These are phyloP conservation scores for Pseudochirops corinnae DNA, from an alignment of 2,797 vertebrate genomes.

Conservation along the genomic window DNA sequence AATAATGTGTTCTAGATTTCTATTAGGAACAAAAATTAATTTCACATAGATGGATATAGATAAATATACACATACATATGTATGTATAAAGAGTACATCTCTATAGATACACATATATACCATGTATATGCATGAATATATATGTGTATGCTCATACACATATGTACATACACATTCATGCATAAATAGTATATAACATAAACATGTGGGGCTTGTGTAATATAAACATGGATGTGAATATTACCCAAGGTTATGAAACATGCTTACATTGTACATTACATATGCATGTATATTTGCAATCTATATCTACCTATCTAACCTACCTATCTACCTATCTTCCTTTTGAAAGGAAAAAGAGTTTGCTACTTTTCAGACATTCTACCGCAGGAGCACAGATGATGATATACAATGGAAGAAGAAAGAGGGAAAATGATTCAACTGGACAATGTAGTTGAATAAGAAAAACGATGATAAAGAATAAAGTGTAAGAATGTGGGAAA, in stretches of 20 bases:
- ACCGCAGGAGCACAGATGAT: not conserved
- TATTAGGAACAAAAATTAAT: not conserved
- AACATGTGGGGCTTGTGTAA: not conserved
- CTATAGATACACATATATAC: not conserved
- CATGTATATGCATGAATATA: not conserved
- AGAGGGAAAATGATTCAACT: not conserved
- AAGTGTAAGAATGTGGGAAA: not conserved
- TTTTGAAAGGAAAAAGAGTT: not conserved
- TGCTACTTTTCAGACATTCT: not conserved
- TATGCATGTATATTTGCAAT: not conserved
- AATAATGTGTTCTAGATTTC: not conserved
- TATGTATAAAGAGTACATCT: no score
- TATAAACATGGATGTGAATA: not conserved
- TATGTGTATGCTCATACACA: not conserved
- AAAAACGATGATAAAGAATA: not conserved
- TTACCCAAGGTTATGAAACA: not conserved
- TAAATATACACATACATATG: not conserved
- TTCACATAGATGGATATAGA: not conserved
- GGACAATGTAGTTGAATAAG: not conserved
- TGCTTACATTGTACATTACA: not conserved
- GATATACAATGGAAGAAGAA: not conserved
- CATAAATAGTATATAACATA: not conserved
- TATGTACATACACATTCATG: not conserved
- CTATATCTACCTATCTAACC: not conserved
- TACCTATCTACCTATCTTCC: not conserved